A percentile compares a stretch with the other conserved stretches of the same genome.
These are phyloP conservation scores for Macrochelys suwanniensis DNA, from an alignment of 2,797 vertebrate species.

Conservation along the genomic window DNA sequence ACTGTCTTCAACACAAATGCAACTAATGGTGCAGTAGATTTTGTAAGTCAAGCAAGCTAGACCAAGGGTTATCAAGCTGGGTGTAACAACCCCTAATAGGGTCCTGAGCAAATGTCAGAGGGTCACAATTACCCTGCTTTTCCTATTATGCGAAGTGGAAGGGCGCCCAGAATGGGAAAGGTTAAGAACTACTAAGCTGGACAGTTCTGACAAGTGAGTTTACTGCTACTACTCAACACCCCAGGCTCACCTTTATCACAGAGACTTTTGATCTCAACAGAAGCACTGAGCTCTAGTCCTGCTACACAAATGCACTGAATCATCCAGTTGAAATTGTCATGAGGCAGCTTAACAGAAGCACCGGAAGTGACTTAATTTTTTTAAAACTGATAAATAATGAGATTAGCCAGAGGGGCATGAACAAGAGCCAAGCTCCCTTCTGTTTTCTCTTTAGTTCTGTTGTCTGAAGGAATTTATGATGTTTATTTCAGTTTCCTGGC, in stretches of 20 bases:
- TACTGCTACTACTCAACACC: background rate
- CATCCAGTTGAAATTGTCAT: background rate
- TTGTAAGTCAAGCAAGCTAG: background rate
- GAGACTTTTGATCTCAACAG: background rate
- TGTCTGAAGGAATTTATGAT: background rate
- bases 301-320: background rate
- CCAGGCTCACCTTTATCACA: background rate
- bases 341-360: background rate
- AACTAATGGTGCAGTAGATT: background rate
- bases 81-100: background rate
- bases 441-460: background rate
- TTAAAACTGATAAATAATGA: background rate
- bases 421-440: background rate
- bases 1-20: background rate
- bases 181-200: background rate
- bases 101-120: background rate
- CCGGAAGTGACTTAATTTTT: background rate
- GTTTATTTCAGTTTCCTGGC: background rate
- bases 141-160: background rate
- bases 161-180: background rate
- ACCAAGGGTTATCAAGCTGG: background rate
- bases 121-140: background rate
- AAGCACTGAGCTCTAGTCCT: background rate
- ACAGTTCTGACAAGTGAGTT: background rate
- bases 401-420: background rate